A percentile compares a stretch with the other conserved stretches of the same genome.
Conservation (phyloP, 2,113 vertebrate genomes). For the Chaenogobius annularis region DNA sequence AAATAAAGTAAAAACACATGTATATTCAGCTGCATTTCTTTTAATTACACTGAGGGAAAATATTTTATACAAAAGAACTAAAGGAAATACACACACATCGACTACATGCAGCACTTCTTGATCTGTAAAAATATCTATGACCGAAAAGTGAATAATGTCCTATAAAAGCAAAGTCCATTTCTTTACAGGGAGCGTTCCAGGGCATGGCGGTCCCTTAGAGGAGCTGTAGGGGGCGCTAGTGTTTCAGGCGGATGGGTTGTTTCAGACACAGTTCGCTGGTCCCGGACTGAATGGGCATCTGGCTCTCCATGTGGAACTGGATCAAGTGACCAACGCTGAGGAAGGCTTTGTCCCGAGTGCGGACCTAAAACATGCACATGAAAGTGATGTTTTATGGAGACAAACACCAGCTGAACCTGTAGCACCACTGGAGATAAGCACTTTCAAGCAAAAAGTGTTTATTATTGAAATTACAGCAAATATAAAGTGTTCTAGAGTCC, state of each 20-base stretch:
- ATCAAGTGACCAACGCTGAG: constrained; percentile 88
- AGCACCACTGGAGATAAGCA: too few species aligned
- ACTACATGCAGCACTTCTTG: neutral
- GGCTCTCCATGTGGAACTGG: constrained; percentile 90
- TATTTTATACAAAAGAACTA: neutral
- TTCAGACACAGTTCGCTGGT: constrained; percentile 88
- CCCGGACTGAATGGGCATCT: constrained; percentile 87
- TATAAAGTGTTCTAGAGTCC: too few species aligned
- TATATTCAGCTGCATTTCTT: neutral
- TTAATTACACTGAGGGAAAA: neutral
- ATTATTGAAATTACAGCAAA: too few species aligned
- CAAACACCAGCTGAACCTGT: too few species aligned
- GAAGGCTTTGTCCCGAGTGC: constrained; percentile 89
- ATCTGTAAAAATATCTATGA: neutral
- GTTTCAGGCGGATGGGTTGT: constrained; percentile 81
- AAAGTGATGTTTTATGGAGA: neutral
- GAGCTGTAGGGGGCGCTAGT: constrained; percentile 30
- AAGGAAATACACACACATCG: neutral
- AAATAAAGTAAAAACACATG: neutral
- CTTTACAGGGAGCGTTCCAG: neutral
- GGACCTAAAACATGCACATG: constrained; percentile 75
- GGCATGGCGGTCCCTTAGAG: neutral
- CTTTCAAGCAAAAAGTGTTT: too few species aligned
- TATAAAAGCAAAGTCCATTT: neutral
- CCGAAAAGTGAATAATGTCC: neutral